Evolutionary conservation across 2,797 vertebrate species (phyloP).

Genomic region (Amblyopsis hoosieri): DNA sequence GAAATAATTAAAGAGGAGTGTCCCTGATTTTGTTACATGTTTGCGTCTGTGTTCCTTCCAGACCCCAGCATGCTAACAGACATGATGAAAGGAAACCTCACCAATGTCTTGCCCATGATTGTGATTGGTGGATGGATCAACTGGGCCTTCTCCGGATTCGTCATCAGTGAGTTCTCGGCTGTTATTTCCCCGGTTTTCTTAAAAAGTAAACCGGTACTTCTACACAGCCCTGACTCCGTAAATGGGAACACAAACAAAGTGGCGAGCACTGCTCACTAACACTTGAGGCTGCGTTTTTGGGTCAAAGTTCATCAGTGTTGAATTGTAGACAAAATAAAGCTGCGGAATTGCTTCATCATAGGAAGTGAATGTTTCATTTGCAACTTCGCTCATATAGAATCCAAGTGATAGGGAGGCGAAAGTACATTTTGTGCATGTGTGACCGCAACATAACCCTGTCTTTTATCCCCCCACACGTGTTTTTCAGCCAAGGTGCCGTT

Average conservation of each 20-base stretch:
- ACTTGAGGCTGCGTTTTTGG: too few relatives aligned
- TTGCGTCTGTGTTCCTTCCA: constrained; percentile 35
- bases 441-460: neutral
- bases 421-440: neutral
- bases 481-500: constrained; percentile 87
- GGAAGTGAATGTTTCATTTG: too few relatives aligned
- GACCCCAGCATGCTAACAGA: constrained; percentile 86
- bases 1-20: too few relatives aligned
- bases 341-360: too few relatives aligned
- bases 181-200: neutral
- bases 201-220: too few relatives aligned
- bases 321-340: too few relatives aligned
- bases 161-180: constrained; percentile 79
- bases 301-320: too few relatives aligned
- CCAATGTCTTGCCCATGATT: constrained; percentile 87
- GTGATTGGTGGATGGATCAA: constrained; percentile 89
- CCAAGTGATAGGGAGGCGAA: neutral
- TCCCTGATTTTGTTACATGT: too few relatives aligned
- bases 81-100: constrained; percentile 89
- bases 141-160: constrained; percentile 88
- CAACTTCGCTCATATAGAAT: too few relatives aligned
- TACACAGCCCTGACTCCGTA: too few relatives aligned
- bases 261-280: too few relatives aligned
- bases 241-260: too few relatives aligned
- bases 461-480: neutral